phyloP scores from a whole-genome alignment of 64 coral and sea anemone species.

The Porites australiensis region DNA sequence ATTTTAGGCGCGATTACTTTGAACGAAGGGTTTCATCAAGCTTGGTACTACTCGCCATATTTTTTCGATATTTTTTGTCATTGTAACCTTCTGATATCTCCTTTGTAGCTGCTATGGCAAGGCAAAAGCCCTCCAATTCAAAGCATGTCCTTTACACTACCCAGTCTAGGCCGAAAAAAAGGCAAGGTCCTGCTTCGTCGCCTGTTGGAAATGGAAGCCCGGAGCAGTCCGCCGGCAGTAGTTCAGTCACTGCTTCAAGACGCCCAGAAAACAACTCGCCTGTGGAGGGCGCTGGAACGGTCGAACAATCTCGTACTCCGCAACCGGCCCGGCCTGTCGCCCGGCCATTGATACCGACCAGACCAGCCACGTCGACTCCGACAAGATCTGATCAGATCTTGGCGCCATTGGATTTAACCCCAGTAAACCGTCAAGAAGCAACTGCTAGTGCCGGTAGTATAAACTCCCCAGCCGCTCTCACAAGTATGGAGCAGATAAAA shows the following conservation, averaged over 20 bases:
- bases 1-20: conserved; percentile 13
- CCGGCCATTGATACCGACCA: not conserved
- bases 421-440: not conserved
- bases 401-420: conserved; percentile 12
- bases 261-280: not conserved
- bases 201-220: not conserved
- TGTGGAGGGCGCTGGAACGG: no score
- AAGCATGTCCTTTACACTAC: not conserved
- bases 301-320: no score
- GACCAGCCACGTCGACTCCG: conserved; percentile 15
- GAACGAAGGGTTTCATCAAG: not conserved
- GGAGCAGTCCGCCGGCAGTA: not conserved
- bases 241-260: not conserved
- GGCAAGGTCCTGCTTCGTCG: not conserved
- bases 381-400: not conserved
- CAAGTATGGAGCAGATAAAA: conserved; percentile 2
- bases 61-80: no score
- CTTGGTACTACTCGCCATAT: not conserved
- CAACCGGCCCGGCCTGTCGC: not conserved
- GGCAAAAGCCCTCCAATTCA: conserved; percentile 3
- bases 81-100: no score
- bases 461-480: not conserved
- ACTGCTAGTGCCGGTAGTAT: not conserved
- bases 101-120: not conserved
- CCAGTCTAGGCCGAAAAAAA: not conserved